Percentiles rank a stretch among this genome's conserved stretches.
These are phyloP conservation scores for Arctocebus calabarensis DNA, from an alignment of 2,797 vertebrate genomes.

Conservation along the genomic window DNA sequence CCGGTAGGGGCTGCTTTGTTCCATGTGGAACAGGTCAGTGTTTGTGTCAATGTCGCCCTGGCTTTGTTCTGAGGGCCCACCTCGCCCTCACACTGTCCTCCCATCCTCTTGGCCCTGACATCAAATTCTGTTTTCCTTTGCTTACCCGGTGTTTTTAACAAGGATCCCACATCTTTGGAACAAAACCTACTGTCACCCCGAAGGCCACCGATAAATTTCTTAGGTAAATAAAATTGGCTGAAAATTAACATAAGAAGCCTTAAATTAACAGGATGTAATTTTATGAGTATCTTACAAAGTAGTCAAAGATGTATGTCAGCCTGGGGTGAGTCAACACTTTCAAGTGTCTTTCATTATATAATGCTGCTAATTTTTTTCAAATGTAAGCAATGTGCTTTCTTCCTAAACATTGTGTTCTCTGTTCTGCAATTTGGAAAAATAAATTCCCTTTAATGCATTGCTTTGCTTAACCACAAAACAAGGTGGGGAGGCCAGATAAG, in stretches of 20 bases:
- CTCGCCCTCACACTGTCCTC: accelerated
- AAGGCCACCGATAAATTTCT: conserved; percentile 79
- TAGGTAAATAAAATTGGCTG: conserved; percentile 81
- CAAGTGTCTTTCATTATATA: conserved; percentile 78
- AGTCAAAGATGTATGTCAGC: conserved; percentile 75
- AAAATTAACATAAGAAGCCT: conserved; percentile 84
- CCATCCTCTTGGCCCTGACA: not conserved
- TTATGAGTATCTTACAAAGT: conserved; percentile 79
- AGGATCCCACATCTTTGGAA: conserved; percentile 54
- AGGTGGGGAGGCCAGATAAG: not conserved
- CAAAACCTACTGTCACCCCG: conserved; percentile 66
- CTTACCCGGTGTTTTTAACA: not conserved
- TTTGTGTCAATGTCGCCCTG: accelerated
- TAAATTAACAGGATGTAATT: conserved; percentile 84
- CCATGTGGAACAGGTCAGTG: accelerated
- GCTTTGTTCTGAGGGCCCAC: not conserved
- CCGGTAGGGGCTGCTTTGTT: accelerated
- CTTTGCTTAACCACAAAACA: conserved; percentile 72
- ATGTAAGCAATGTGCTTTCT: conserved; percentile 82
- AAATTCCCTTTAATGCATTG: conserved; percentile 78
- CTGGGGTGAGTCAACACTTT: conserved; percentile 64
- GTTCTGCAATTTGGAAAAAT: conserved; percentile 83
- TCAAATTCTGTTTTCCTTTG: not conserved
- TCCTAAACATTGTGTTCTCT: conserved; percentile 78
- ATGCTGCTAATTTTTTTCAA: conserved; percentile 80